These are phyloP conservation scores for Gonocerus acuteangulatus DNA, from an alignment of 2,888 invertebrate species.

Conservation along the genomic window DNA sequence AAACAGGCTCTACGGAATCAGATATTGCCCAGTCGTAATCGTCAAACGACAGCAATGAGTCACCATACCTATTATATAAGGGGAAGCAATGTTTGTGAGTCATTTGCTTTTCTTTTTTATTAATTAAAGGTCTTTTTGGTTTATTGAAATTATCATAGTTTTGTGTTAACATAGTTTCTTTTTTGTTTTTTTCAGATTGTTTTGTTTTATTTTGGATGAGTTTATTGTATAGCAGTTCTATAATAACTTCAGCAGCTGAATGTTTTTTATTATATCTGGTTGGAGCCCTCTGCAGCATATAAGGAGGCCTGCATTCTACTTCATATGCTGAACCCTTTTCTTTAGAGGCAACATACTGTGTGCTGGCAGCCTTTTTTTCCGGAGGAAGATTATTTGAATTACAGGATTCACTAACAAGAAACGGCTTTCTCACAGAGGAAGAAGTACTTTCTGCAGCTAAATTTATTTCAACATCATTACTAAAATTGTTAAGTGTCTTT, in stretches of 20 bases:
- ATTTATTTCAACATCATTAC: too few relatives aligned
- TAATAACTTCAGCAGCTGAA: background rate
- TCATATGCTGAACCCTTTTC: too few relatives aligned
- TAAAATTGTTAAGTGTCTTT: too few relatives aligned
- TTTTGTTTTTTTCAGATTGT: background rate
- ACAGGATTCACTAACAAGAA: too few relatives aligned
- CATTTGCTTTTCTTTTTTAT: background rate
- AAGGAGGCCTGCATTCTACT: too few relatives aligned
- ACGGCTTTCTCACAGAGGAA: background rate
- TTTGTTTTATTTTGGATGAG: background rate
- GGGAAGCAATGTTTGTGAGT: constrained; percentile 11
- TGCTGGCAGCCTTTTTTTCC: too few relatives aligned
- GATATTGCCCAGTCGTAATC: constrained; percentile 11
- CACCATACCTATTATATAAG: constrained; percentile 4
- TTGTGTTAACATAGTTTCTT: too few relatives aligned
- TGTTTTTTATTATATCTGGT: background rate
- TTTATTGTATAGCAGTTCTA: background rate
- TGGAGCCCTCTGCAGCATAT: background rate
- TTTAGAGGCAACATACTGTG: too few relatives aligned
- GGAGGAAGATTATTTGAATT: too few relatives aligned
- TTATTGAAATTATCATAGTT: too few relatives aligned
- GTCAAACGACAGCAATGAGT: background rate
- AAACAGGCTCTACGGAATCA: constrained; percentile 5
- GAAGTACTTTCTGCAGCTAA: background rate
- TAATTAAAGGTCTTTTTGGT: too few relatives aligned